Conservation (phyloP, 2,888 invertebrate genomes). For the Rhagium mordax region DNA sequence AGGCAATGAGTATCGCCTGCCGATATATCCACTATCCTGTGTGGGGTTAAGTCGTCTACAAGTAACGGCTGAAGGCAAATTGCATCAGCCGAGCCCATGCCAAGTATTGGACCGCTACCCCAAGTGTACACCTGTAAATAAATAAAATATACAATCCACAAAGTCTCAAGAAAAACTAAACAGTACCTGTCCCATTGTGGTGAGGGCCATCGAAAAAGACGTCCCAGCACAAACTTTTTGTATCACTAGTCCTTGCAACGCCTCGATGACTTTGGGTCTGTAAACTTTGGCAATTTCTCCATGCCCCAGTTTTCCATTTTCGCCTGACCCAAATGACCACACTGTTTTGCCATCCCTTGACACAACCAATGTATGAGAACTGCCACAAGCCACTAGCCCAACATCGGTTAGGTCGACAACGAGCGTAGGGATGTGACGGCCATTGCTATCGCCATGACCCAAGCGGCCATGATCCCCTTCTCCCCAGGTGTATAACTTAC, state of each 20-base stretch:
- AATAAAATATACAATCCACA: too few species aligned
- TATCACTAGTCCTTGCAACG: slow-evolving; percentile 73
- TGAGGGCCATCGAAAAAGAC: slow-evolving; percentile 73
- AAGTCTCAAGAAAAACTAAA: too few species aligned
- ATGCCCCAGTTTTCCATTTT: slow-evolving; percentile 73
- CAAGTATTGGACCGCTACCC: slow-evolving; percentile 77
- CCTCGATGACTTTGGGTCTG: slow-evolving; percentile 75
- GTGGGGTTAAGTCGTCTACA: slow-evolving; percentile 72
- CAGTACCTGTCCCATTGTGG: slow-evolving; percentile 70
- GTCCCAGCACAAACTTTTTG: slow-evolving; percentile 74
- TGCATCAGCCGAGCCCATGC: slow-evolving; percentile 73
- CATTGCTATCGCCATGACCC: slow-evolving; percentile 76
- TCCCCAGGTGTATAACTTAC: slow-evolving; percentile 75
- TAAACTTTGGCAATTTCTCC: slow-evolving; percentile 68
- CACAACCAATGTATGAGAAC: slow-evolving; percentile 73
- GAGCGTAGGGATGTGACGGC: slow-evolving; percentile 74
- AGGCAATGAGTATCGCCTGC: slow-evolving; percentile 77
- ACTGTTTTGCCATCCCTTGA: slow-evolving; percentile 73
- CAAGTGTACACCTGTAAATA: slow-evolving; percentile 72
- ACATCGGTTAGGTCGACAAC: slow-evolving; percentile 74
- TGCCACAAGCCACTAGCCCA: slow-evolving; percentile 74
- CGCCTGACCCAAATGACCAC: slow-evolving; percentile 75
- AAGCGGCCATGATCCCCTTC: slow-evolving; percentile 74
- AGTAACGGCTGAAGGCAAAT: slow-evolving; percentile 73
- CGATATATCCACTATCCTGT: slow-evolving; percentile 74